Conservation (phyloP, 2,888 invertebrate species). For the Mythimna lalbum region DNA sequence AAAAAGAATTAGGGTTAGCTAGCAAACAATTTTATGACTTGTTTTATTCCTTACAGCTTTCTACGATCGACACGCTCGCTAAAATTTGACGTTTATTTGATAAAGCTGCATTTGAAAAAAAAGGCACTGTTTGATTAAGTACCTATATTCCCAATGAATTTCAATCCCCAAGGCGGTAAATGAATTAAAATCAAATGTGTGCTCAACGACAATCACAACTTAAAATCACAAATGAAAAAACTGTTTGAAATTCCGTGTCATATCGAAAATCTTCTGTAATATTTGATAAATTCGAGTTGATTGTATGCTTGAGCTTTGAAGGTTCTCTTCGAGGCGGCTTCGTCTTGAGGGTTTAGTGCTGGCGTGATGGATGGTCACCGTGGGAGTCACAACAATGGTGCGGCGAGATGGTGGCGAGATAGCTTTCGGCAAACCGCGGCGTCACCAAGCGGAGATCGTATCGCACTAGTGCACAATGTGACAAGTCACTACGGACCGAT, state of each 20-base stretch:
- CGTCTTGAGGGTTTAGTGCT: slow-evolving; percentile 80
- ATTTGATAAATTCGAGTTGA: slow-evolving; percentile 55
- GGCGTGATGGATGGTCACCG: slow-evolving; percentile 78
- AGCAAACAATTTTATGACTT: too few relatives aligned
- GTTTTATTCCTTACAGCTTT: not conserved
- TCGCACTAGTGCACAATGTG: slow-evolving; percentile 69
- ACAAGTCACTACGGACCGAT: slow-evolving; percentile 78
- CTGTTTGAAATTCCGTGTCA: slow-evolving; percentile 54
- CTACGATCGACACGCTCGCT: not conserved
- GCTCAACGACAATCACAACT: slow-evolving; percentile 24
- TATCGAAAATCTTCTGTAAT: slow-evolving; percentile 55
- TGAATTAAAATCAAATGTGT: slow-evolving; percentile 23
- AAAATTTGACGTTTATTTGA: not conserved
- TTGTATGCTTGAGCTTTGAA: slow-evolving; percentile 51
- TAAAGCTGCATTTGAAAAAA: not conserved
- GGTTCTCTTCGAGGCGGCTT: slow-evolving; percentile 73
- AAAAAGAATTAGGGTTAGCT: too few relatives aligned
- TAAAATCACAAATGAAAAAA: slow-evolving; percentile 50
- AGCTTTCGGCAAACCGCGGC: slow-evolving; percentile 85
- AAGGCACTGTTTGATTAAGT: not conserved
- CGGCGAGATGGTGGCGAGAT: slow-evolving; percentile 76
- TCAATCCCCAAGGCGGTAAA: slow-evolving; percentile 10
- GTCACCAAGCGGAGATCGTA: slow-evolving; percentile 78
- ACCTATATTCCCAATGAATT: slow-evolving; percentile 5
- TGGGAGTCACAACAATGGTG: slow-evolving; percentile 74